Percentiles rank a stretch among this genome's conserved stretches.
These are phyloP conservation scores for Chloromyia formosa DNA, from an alignment of 2,888 invertebrate genomes.

Conservation along the genomic window DNA sequence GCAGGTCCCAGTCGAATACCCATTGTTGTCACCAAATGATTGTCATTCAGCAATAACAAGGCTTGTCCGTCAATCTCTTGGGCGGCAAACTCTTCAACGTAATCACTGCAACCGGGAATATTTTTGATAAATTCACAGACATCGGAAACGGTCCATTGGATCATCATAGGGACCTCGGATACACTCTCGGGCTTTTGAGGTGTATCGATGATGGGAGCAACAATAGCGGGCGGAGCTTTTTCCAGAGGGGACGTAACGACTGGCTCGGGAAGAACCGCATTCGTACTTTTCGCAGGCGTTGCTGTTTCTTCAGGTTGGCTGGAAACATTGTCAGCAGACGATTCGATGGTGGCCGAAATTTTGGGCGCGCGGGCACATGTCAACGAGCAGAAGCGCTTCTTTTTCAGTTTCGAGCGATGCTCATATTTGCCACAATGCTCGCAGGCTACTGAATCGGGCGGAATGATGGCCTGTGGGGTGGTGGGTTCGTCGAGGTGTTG, in stretches of 20 bases:
- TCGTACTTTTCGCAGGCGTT: constrained; percentile 9
- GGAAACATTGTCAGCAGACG: constrained; percentile 21
- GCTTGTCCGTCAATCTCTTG: constrained; percentile 98
- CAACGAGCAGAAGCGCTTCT: constrained; percentile 80
- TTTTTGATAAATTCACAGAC: constrained; percentile 90
- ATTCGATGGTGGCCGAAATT: constrained; percentile 59
- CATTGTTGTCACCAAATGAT: constrained; percentile 93
- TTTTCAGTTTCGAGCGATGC: constrained; percentile 73
- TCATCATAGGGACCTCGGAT: constrained; percentile 58
- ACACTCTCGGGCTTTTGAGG: constrained; percentile 41
- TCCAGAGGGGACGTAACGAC: constrained; percentile 16
- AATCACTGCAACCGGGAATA: constrained; percentile 89
- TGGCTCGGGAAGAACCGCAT: constrained; percentile 11
- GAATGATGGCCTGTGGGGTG: constrained; percentile 31
- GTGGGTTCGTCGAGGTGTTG: constrained; percentile 55
- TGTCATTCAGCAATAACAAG: constrained; percentile 87
- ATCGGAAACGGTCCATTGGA: constrained; percentile 76
- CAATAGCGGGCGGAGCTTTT: constrained; percentile 19
- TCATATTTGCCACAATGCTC: constrained; percentile 78
- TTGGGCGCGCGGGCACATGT: constrained; percentile 69
- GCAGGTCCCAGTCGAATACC: constrained; percentile 96
- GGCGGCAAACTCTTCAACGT: constrained; percentile 92
- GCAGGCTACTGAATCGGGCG: constrained; percentile 66
- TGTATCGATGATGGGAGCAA: constrained; percentile 11
- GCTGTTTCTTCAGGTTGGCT: constrained; percentile 48